Conservation (phyloP, 2,888 invertebrate genomes). For the Thera britannica region DNA sequence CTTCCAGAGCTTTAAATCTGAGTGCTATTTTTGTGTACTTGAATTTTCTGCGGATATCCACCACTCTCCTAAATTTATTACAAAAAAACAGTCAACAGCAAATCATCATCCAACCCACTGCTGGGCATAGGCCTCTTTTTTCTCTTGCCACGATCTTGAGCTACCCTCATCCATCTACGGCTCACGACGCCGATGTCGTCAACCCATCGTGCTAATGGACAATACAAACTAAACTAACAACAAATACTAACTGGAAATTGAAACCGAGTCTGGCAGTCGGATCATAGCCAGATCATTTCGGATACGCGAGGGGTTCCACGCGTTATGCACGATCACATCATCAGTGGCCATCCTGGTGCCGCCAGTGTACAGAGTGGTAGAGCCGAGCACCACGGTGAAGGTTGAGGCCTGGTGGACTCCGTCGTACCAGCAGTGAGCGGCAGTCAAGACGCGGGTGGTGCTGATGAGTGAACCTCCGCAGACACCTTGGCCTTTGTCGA, state of each 20-base stretch:
- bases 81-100: too few species aligned
- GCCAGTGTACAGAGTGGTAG: constrained; percentile 55
- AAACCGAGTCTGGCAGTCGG: constrained; percentile 36
- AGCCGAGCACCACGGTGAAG: constrained; percentile 61
- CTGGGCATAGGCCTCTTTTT: too few species aligned
- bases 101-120: too few species aligned
- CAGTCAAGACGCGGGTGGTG: constrained; percentile 47
- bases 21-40: too few species aligned
- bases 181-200: too few species aligned
- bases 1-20: too few species aligned
- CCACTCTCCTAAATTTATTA: too few species aligned
- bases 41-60: too few species aligned
- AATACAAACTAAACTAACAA: too few species aligned
- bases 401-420: constrained; percentile 55
- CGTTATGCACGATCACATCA: constrained; percentile 51
- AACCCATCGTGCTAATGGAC: too few species aligned
- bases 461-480: constrained; percentile 62
- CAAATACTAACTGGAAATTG: constrained; percentile 41
- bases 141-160: too few species aligned
- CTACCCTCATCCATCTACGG: too few species aligned
- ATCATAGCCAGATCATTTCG: constrained; percentile 63
- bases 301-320: constrained; percentile 50
- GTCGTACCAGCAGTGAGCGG: constrained; percentile 65
- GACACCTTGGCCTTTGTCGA: constrained; percentile 41
- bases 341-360: constrained; percentile 52